A percentile compares a stretch with the other conserved stretches of the same genome.
These are phyloP conservation scores for Chiridota heheva DNA, from an alignment of 35 echinoderm and acorn worm species.

Conservation along the genomic window DNA sequence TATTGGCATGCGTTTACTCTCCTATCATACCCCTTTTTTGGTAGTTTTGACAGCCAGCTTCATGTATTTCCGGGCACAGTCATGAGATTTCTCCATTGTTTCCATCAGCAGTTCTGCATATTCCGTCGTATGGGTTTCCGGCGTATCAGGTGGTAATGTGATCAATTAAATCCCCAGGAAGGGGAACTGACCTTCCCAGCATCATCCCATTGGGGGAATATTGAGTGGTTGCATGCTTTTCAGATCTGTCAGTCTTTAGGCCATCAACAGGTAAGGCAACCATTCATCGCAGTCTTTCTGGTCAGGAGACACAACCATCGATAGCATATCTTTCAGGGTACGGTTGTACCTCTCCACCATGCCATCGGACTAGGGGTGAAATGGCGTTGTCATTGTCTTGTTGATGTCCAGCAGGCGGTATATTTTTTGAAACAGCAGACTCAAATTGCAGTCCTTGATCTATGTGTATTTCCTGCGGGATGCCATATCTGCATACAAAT, in stretches of 20 bases:
- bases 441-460: conserved; percentile 51
- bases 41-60: too few species aligned
- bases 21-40: too few species aligned
- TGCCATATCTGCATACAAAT: conserved; percentile 33
- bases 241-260: not conserved
- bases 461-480: conserved; percentile 35
- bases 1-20: too few species aligned
- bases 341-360: not conserved
- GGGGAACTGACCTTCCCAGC: too few species aligned
- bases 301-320: not conserved
- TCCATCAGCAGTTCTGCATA: too few species aligned
- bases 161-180: too few species aligned
- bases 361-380: not conserved
- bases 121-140: too few species aligned
- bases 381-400: not conserved
- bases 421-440: conserved; percentile 5
- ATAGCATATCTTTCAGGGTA: not conserved
- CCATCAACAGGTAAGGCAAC: not conserved
- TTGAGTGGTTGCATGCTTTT: too few species aligned
- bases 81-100: too few species aligned
- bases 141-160: too few species aligned
- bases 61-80: too few species aligned
- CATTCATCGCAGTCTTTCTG: not conserved
- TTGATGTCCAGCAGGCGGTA: not conserved
- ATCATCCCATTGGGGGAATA: too few species aligned